Evolutionary conservation across 2,888 invertebrate genomes (phyloP).

Genomic region (Petrolisthes manimaculis): DNA sequence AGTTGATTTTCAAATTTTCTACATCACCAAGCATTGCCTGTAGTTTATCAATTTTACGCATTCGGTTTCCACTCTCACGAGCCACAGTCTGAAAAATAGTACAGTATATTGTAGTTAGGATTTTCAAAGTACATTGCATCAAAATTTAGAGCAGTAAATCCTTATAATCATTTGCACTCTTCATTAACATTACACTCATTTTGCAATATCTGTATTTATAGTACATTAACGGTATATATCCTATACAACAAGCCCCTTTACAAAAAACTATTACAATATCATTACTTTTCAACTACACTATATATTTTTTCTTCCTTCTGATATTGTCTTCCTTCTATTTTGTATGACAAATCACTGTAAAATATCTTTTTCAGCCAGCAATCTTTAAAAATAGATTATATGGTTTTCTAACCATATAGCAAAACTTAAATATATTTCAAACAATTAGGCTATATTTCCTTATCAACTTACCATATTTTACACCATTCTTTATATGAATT

Average conservation of each 20-base stretch:
- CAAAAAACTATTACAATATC: no score
- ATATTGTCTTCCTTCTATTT: no score
- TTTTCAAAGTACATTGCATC: not conserved
- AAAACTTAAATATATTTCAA: not conserved
- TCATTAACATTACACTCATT: not conserved
- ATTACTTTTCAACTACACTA: no score
- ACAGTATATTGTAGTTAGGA: not conserved
- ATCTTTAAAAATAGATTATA: not conserved
- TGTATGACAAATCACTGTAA: no score
- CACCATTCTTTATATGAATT: no score
- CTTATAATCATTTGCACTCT: not conserved
- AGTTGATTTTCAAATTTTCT: constrained; percentile 86
- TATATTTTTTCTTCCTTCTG: no score
- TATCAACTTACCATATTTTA: no score
- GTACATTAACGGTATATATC: no score
- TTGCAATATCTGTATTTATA: no score
- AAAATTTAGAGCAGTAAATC: not conserved
- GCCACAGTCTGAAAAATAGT: constrained; percentile 78
- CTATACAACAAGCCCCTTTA: no score
- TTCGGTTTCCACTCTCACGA: constrained; percentile 90
- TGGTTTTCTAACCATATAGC: not conserved
- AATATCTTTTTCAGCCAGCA: not conserved
- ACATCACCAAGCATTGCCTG: constrained; percentile 82
- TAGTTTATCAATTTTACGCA: constrained; percentile 77
- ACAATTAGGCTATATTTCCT: not conserved